Conservation (phyloP, 2,888 invertebrate genomes). For the Portevinia maculata region DNA sequence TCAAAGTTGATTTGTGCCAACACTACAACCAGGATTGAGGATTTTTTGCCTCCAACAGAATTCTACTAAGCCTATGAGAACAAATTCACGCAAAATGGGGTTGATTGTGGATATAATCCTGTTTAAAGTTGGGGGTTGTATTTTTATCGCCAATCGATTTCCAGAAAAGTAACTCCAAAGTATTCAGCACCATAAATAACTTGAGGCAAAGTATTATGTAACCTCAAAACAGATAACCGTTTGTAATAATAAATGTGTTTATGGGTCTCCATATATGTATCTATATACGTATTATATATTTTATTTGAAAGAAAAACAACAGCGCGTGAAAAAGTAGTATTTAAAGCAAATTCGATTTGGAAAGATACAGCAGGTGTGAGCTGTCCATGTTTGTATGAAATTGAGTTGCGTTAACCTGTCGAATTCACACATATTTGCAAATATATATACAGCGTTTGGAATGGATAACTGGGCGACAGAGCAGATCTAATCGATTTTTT, state of each 20-base stretch:
- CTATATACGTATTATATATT: conserved; percentile 20
- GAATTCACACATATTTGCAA: no score
- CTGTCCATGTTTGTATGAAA: conserved; percentile 12
- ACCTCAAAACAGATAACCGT: conserved; percentile 51
- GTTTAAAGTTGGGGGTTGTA: conserved; percentile 5
- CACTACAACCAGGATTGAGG: not conserved
- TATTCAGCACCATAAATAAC: conserved; percentile 52
- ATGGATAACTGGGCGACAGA: no score
- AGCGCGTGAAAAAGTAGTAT: not conserved
- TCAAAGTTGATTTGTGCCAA: conserved; percentile 38
- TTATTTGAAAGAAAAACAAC: conserved; percentile 25
- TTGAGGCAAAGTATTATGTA: conserved; percentile 34
- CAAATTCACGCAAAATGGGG: conserved; percentile 15
- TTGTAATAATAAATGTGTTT: conserved; percentile 51
- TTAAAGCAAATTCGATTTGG: conserved; percentile 18
- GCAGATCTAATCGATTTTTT: no score
- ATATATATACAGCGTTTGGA: no score
- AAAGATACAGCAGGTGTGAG: conserved; percentile 42
- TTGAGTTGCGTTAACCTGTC: not conserved
- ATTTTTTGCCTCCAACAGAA: conserved; percentile 36
- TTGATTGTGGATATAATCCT: conserved; percentile 31
- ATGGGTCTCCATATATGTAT: not conserved
- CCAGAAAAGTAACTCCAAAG: conserved; percentile 20
- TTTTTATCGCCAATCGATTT: conserved; percentile 54
- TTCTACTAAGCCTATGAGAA: conserved; percentile 24